These are phyloP conservation scores for Crotalus tigris DNA, from an alignment of 2,113 vertebrate species.

Conservation along the genomic window DNA sequence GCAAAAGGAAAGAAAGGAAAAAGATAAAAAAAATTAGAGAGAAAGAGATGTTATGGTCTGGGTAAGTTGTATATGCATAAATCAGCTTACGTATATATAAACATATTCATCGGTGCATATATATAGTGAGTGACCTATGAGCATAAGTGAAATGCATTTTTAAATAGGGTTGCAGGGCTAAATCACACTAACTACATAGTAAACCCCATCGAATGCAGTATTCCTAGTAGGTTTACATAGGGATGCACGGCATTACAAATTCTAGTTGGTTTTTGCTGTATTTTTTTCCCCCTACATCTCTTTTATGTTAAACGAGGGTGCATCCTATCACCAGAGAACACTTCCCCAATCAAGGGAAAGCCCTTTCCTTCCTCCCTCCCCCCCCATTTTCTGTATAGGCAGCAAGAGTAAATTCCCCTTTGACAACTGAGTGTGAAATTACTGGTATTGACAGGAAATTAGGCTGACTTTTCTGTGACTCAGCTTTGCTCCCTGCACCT, in stretches of 20 bases:
- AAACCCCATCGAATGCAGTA: background rate
- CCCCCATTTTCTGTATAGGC: slow-evolving; percentile 28
- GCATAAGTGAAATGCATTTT: background rate
- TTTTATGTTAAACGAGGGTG: background rate
- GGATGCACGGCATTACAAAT: background rate
- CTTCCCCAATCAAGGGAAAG: background rate
- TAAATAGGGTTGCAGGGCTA: background rate
- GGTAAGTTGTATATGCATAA: background rate
- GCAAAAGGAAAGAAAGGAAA: background rate
- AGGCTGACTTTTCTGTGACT: slow-evolving; percentile 25
- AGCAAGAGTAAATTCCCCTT: slow-evolving; percentile 8
- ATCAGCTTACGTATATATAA: background rate
- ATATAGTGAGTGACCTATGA: background rate
- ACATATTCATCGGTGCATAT: background rate
- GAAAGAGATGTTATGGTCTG: background rate
- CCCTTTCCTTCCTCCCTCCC: slow-evolving; percentile 24
- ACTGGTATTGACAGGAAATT: slow-evolving; percentile 10
- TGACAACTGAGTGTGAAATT: slow-evolving; percentile 19
- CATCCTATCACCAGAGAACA: background rate
- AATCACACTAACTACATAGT: too few relatives aligned
- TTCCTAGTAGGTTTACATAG: background rate
- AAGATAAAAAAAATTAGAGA: background rate
- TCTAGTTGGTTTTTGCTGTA: background rate
- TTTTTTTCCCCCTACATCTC: background rate
- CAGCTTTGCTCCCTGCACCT: background rate